Conservation (phyloP, 2,797 vertebrate genomes). For the Diceros bicornis region DNA sequence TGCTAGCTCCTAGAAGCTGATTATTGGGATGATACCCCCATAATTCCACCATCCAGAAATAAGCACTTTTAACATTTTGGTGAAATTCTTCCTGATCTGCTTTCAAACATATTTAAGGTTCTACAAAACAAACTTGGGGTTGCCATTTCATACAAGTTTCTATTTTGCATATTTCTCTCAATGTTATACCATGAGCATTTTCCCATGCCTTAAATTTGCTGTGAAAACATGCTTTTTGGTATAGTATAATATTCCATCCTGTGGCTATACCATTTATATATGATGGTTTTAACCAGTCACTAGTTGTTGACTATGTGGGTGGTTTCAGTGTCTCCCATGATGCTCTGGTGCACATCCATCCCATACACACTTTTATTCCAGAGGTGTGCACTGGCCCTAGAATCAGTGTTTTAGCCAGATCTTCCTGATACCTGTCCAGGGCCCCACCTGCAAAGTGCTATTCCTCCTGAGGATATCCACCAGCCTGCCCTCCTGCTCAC, state of each 20-base stretch:
- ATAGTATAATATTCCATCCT: fast-evolving
- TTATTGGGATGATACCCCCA: fast-evolving
- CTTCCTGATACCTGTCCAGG: neutral
- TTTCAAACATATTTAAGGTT: fast-evolving
- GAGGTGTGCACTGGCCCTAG: too few relatives aligned
- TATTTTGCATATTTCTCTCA: too few relatives aligned
- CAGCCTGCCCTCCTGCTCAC: too few relatives aligned
- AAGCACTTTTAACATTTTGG: neutral
- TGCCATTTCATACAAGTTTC: neutral
- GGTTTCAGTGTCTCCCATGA: neutral
- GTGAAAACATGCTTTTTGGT: neutral
- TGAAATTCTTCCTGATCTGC: neutral
- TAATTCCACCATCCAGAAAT: neutral
- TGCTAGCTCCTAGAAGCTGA: neutral
- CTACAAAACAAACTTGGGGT: neutral
- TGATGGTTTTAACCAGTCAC: fast-evolving
- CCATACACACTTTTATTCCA: fast-evolving
- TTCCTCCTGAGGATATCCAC: fast-evolving
- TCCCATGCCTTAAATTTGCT: neutral
- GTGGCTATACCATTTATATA: neutral
- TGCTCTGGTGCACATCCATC: fast-evolving
- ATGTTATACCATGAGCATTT: fast-evolving
- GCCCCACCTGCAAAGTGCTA: too few relatives aligned
- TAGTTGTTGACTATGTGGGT: neutral
- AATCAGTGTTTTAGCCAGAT: neutral